Conservation (phyloP, 2,888 invertebrate genomes). For the Acrobasis repandana region DNA sequence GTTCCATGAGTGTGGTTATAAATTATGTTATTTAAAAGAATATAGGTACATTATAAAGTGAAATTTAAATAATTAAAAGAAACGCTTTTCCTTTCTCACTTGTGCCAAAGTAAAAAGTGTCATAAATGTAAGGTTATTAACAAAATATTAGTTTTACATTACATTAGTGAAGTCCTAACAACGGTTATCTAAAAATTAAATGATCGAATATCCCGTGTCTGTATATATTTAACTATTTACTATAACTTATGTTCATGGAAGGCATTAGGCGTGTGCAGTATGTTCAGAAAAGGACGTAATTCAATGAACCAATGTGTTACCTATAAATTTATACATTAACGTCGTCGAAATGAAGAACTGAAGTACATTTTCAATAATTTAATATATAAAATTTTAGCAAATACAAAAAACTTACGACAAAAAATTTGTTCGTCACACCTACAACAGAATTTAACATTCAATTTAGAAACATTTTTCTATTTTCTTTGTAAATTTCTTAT, state of each 20-base stretch:
- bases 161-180: slow-evolving; percentile 35
- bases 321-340: slow-evolving; percentile 38
- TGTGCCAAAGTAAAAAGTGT: slow-evolving; percentile 35
- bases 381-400: slow-evolving; percentile 30
- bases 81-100: slow-evolving; percentile 16
- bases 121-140: slow-evolving; percentile 23
- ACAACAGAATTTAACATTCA: slow-evolving; percentile 48
- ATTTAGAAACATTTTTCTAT: slow-evolving; percentile 49
- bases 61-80: background rate
- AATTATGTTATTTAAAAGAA: no score
- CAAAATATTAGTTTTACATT: slow-evolving; percentile 22
- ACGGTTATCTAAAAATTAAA: slow-evolving; percentile 29
- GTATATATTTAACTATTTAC: slow-evolving; percentile 37
- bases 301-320: slow-evolving; percentile 39
- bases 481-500: slow-evolving; percentile 52
- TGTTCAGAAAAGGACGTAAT: slow-evolving; percentile 38
- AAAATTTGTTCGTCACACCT: slow-evolving; percentile 38
- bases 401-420: slow-evolving; percentile 37
- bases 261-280: slow-evolving; percentile 67
- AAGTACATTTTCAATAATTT: slow-evolving; percentile 20
- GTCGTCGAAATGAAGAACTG: slow-evolving; percentile 35
- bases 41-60: background rate
- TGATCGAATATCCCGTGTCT: slow-evolving; percentile 31
- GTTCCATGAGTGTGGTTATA: background rate
- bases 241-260: slow-evolving; percentile 74